Evolutionary conservation across 2,797 vertebrate species (phyloP).

Genomic region (Crocodylus rhombifer): DNA sequence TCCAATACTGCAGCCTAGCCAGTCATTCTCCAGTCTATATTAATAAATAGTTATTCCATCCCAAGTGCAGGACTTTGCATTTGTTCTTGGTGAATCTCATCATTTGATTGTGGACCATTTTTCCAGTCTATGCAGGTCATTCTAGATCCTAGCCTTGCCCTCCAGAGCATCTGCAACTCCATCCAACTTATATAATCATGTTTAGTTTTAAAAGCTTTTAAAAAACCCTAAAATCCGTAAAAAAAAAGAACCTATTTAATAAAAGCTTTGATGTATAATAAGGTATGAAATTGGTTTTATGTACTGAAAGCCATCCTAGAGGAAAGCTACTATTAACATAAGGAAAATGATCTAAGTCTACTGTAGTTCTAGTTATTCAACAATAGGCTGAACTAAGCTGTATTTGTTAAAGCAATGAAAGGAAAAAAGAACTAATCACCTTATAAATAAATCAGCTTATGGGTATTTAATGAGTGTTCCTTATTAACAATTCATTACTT

Average conservation of each 20-base stretch:
- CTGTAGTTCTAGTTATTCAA: not conserved
- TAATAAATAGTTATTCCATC: no score
- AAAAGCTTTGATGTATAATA: rapidly evolving
- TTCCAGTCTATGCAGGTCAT: no score
- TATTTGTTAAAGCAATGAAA: conserved; percentile 5
- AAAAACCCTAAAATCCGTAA: rapidly evolving
- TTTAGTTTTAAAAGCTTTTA: not conserved
- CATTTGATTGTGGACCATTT: no score
- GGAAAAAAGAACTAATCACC: not conserved
- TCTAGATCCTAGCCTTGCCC: no score
- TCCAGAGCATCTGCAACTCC: no score
- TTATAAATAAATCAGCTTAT: conserved; percentile 72
- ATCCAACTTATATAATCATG: no score
- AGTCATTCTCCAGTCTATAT: no score
- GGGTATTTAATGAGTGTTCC: conserved; percentile 84
- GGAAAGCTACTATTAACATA: not conserved
- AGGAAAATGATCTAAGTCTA: rapidly evolving
- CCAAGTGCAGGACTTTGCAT: no score
- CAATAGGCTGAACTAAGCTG: not conserved
- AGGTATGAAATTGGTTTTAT: not conserved
- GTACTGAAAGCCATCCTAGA: rapidly evolving
- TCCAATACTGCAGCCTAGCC: no score
- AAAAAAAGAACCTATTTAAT: rapidly evolving
- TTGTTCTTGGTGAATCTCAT: no score
- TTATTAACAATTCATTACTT: conserved; percentile 85